phyloP scores from a whole-genome alignment of 2,113 vertebrate species.

The Lanius ludovicianus region DNA sequence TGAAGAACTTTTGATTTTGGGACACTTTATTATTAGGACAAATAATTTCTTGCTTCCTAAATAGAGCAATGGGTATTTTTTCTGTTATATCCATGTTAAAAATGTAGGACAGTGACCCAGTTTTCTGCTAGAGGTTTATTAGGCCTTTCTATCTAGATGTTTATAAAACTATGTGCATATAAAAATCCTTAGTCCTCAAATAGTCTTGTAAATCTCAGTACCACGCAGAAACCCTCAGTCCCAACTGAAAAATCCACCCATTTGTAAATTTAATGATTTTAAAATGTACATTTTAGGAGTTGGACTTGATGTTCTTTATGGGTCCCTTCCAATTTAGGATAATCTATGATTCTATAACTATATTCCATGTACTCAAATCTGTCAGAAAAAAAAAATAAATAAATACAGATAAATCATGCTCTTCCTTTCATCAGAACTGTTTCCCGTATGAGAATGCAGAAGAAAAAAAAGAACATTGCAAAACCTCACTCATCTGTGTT shows the following conservation, averaged over 20 bases:
- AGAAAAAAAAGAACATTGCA: not conserved
- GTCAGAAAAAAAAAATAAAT: not conserved
- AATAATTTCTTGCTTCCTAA: not conserved
- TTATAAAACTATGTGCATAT: not conserved
- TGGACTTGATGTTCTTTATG: accelerated
- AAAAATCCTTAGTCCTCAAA: not conserved
- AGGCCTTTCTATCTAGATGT: not conserved
- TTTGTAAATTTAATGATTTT: not conserved
- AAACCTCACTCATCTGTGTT: accelerated
- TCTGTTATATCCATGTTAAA: not conserved
- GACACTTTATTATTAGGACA: not conserved
- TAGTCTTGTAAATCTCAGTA: not conserved
- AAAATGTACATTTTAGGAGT: not conserved
- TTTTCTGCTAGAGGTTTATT: not conserved
- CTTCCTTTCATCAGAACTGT: not conserved
- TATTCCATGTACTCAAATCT: not conserved
- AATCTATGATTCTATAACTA: not conserved
- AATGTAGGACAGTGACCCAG: not conserved
- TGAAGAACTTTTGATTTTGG: not conserved
- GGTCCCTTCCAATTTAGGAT: not conserved
- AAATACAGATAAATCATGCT: not conserved
- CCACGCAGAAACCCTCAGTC: not conserved
- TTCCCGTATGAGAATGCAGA: not conserved
- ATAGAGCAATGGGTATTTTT: accelerated
- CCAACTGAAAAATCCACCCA: not conserved